Conservation (phyloP, 2,113 vertebrate species). For the Cyanocitta stelleri region DNA sequence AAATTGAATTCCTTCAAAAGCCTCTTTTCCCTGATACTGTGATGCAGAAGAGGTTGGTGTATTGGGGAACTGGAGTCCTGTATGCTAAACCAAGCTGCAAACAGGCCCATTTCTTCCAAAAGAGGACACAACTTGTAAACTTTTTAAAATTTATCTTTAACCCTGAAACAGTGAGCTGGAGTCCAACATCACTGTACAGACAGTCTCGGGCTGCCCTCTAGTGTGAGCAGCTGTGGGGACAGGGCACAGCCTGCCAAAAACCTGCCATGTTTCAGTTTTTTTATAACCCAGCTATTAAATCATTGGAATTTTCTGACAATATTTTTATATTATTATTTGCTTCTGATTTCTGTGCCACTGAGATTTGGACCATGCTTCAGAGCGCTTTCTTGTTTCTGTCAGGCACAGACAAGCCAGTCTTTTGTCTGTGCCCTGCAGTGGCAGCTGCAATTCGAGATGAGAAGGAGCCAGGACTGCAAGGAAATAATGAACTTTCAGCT, state of each 20-base stretch:
- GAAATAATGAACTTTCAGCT: background rate
- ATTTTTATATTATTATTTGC: background rate
- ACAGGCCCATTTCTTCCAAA: background rate
- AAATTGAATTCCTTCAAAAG: background rate
- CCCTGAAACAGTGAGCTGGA: background rate
- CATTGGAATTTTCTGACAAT: background rate
- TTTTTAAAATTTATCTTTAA: background rate
- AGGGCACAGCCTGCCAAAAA: background rate
- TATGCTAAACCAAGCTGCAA: background rate
- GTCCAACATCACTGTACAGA: background rate
- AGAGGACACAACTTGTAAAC: background rate
- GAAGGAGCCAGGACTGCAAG: background rate
- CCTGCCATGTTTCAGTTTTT: background rate
- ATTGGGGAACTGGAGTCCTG: background rate
- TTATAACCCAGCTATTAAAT: background rate
- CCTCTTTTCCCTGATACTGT: background rate
- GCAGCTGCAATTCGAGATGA: background rate
- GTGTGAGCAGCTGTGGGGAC: background rate
- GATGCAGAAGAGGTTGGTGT: background rate
- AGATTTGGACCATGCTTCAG: background rate
- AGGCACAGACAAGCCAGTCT: background rate
- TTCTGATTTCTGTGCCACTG: background rate
- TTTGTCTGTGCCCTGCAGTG: background rate
- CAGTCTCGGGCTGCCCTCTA: conserved; percentile 51
- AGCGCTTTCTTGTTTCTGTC: background rate